Conservation (phyloP, 2,113 vertebrate genomes). For the Trematocara macrostoma region DNA sequence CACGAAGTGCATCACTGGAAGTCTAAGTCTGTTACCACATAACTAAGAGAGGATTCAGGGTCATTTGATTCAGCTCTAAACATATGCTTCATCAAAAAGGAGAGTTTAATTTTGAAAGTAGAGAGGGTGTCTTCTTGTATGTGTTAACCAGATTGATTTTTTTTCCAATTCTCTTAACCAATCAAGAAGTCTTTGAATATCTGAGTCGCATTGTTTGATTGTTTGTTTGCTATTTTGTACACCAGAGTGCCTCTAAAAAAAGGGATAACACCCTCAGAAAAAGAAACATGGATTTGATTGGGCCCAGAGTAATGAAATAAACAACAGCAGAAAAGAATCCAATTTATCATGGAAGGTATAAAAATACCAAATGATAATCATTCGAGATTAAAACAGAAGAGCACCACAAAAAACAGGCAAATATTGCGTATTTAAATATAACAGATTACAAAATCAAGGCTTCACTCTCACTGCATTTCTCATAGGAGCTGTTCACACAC, state of each 20-base stretch:
- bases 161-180: neutral
- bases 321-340: neutral
- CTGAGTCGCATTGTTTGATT: neutral
- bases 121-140: neutral
- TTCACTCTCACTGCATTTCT: neutral
- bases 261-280: rapidly evolving
- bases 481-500: neutral
- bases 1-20: neutral
- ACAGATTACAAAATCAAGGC: neutral
- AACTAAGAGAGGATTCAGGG: neutral
- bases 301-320: neutral
- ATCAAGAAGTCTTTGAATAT: neutral
- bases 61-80: neutral
- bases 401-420: neutral
- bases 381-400: neutral
- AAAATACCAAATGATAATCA: neutral
- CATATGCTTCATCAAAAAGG: neutral
- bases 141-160: neutral
- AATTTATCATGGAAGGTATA: neutral
- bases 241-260: neutral
- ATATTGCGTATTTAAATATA: neutral
- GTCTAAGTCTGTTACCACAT: neutral
- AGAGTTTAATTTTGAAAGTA: neutral
- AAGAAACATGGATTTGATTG: neutral
- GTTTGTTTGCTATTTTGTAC: neutral